A percentile compares a stretch with the other conserved stretches of the same genome.
Conservation (phyloP, 2,888 invertebrate genomes). For the Nymphalis urticae region DNA sequence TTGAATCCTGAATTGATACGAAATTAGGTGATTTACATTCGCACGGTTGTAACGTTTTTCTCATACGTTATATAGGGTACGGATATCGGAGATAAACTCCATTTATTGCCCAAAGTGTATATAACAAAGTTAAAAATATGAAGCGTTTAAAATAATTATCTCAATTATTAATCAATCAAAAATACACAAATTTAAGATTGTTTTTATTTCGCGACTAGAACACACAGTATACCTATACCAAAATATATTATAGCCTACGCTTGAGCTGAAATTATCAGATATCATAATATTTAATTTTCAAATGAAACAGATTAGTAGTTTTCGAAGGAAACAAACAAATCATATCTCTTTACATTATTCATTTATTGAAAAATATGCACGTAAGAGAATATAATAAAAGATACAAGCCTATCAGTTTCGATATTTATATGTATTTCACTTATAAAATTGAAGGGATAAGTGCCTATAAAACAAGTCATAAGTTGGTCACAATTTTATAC, state of each 20-base stretch:
- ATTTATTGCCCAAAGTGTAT: background rate
- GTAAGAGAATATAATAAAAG: too few relatives aligned
- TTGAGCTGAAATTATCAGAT: too few relatives aligned
- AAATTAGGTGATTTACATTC: slow-evolving; percentile 44
- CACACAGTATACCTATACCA: too few relatives aligned
- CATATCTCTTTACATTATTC: too few relatives aligned
- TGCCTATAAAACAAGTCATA: slow-evolving; percentile 12
- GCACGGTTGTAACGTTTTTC: slow-evolving; percentile 35
- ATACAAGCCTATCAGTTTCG: background rate
- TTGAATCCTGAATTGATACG: slow-evolving; percentile 37
- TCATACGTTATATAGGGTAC: background rate
- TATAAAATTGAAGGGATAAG: background rate
- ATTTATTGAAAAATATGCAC: too few relatives aligned
- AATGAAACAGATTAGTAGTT: too few relatives aligned
- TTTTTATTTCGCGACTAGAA: too few relatives aligned
- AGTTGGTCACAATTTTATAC: slow-evolving; percentile 33
- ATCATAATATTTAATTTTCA: too few relatives aligned
- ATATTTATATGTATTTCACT: background rate
- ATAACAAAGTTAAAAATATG: background rate
- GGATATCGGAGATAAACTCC: background rate
- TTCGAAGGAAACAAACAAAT: too few relatives aligned
- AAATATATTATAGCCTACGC: too few relatives aligned
- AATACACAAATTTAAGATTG: too few relatives aligned
- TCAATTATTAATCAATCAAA: too few relatives aligned
- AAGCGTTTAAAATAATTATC: background rate